Evolutionary conservation across 1,140 invertebrate species (phyloP).

Genomic region (Drosophila athabasca): DNA sequence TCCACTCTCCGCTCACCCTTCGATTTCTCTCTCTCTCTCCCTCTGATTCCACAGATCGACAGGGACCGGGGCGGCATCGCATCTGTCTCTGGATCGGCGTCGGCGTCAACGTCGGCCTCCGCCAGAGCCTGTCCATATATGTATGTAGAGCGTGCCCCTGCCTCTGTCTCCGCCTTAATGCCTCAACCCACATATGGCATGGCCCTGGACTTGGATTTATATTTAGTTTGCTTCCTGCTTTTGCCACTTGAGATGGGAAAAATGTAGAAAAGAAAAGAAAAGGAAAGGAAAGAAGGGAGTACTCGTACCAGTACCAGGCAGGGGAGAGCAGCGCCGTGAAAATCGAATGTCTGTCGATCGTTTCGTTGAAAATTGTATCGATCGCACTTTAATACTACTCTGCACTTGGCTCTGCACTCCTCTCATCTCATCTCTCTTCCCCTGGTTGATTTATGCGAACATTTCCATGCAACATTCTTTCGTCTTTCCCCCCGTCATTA

Average conservation of each 20-base stretch:
- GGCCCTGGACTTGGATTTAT: slow-evolving; percentile 64
- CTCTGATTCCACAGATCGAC: too few species aligned
- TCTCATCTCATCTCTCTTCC: slow-evolving; percentile 1
- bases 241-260: slow-evolving; percentile 48
- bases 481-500: too few species aligned
- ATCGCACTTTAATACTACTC: slow-evolving; percentile 59
- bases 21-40: too few species aligned
- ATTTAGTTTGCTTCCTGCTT: slow-evolving; percentile 79
- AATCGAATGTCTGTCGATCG: slow-evolving; percentile 20
- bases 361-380: slow-evolving; percentile 51
- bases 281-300: slow-evolving; percentile 7
- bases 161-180: neutral
- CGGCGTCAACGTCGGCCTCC: too few species aligned
- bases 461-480: neutral
- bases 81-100: too few species aligned
- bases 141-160: slow-evolving; percentile 10
- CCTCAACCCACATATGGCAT: slow-evolving; percentile 54
- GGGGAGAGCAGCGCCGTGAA: neutral
- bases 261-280: slow-evolving; percentile 5
- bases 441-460: slow-evolving; percentile 44
- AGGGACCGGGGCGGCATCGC: too few species aligned
- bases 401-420: slow-evolving; percentile 1
- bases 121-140: neutral
- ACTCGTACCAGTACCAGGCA: neutral
- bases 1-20: neutral